Evolutionary conservation across 1,140 invertebrate genomes (phyloP).

Genomic region (Pseudomyrmex concolor): DNA sequence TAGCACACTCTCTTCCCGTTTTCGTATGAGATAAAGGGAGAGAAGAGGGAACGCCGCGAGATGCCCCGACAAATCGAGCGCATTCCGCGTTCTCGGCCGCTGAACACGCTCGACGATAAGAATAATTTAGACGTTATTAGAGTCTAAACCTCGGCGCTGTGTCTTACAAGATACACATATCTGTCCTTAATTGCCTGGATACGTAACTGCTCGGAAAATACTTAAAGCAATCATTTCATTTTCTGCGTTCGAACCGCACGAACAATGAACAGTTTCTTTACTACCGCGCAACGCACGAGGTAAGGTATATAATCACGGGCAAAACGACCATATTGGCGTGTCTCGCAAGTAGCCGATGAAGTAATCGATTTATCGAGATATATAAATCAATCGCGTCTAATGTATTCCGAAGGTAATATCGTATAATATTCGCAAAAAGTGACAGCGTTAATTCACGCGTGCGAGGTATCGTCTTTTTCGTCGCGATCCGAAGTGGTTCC

Average conservation of each 20-base stretch:
- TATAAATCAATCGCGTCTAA: background rate
- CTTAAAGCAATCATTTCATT: background rate
- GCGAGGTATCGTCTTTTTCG: conserved; percentile 6
- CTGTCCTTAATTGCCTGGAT: conserved; percentile 11
- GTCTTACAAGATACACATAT: background rate
- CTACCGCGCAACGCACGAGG: background rate
- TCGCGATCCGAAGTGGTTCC: background rate
- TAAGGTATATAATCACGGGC: background rate
- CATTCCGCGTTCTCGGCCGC: background rate
- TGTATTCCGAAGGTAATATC: background rate
- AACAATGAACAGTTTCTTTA: conserved; percentile 11
- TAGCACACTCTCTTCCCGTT: conserved; percentile 30
- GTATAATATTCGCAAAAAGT: conserved; percentile 7
- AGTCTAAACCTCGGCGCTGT: background rate
- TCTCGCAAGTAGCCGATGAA: conserved; percentile 3
- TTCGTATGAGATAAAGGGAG: background rate
- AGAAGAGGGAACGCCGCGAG: background rate
- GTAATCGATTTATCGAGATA: conserved; percentile 3
- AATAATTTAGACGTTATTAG: conserved; percentile 27
- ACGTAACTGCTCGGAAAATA: background rate
- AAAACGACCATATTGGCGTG: background rate
- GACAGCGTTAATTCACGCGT: background rate
- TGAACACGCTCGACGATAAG: conserved; percentile 10
- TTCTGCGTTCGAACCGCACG: too few relatives aligned
- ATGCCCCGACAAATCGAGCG: background rate